Conservation (phyloP, 2,888 invertebrate species). For the Nemapogon koenigi region DNA sequence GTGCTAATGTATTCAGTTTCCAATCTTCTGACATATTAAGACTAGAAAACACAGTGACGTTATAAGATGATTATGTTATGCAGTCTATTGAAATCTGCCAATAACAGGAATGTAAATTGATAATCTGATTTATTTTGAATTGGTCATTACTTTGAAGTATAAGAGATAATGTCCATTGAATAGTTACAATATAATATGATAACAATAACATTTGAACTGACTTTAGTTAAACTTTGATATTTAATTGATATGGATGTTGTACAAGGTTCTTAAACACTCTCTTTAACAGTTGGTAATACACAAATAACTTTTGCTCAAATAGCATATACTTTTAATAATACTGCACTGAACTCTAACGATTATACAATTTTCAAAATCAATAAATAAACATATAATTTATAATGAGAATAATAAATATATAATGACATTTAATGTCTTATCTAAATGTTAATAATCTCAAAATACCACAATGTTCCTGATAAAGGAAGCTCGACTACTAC, state of each 20-base stretch:
- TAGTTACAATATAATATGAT: slow-evolving; percentile 2
- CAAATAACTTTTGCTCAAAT: slow-evolving; percentile 3
- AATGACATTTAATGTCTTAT: slow-evolving; percentile 54
- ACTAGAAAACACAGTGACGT: too few species aligned
- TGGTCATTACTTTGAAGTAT: too few species aligned
- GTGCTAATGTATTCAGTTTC: too few species aligned
- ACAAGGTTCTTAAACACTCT: slow-evolving; percentile 40
- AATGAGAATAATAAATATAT: slow-evolving; percentile 31
- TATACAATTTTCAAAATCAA: too few species aligned
- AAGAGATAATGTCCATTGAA: too few species aligned
- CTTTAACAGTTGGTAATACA: slow-evolving; percentile 24
- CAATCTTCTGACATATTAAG: too few species aligned
- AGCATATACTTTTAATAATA: slow-evolving; percentile 8
- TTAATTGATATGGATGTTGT: slow-evolving; percentile 44
- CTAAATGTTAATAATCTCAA: slow-evolving; percentile 51
- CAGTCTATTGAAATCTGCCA: too few species aligned
- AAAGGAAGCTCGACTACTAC: background rate
- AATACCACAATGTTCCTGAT: slow-evolving; percentile 12
- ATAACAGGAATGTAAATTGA: too few species aligned
- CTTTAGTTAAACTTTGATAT: slow-evolving; percentile 17
- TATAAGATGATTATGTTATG: too few species aligned
- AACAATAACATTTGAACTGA: slow-evolving; percentile 5
- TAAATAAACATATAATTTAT: too few species aligned
- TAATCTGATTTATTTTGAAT: too few species aligned
- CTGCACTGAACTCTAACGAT: slow-evolving; percentile 5